Conservation (phyloP, 2,888 invertebrate species). For the Apomyelois bistriatella region DNA sequence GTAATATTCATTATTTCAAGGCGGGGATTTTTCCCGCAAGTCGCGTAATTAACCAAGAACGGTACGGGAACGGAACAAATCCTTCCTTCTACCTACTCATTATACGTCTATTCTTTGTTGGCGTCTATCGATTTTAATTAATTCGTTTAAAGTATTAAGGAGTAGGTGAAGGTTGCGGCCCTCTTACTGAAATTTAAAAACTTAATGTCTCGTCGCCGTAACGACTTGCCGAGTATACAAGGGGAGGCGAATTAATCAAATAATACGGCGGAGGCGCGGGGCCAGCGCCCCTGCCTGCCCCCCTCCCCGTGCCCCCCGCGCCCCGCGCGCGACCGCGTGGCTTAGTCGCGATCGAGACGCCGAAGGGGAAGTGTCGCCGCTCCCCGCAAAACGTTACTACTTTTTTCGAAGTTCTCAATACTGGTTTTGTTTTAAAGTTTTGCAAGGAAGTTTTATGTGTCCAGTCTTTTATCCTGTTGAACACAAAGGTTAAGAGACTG, state of each 20-base stretch:
- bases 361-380: constrained; percentile 70
- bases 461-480: constrained; percentile 56
- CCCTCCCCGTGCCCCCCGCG: constrained; percentile 39
- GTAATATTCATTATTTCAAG: constrained; percentile 72
- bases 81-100: constrained; percentile 70
- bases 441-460: constrained; percentile 69
- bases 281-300: constrained; percentile 40
- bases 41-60: constrained; percentile 68
- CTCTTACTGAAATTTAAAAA: constrained; percentile 76
- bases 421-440: constrained; percentile 76
- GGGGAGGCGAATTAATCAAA: constrained; percentile 81
- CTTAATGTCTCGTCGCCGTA: constrained; percentile 70
- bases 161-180: constrained; percentile 77
- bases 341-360: constrained; percentile 75
- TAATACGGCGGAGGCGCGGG: constrained; percentile 74
- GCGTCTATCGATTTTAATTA: constrained; percentile 69
- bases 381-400: constrained; percentile 64
- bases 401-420: constrained; percentile 76
- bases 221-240: constrained; percentile 77
- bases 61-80: constrained; percentile 47
- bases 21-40: constrained; percentile 59
- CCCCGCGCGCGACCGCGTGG: constrained; percentile 66
- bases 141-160: constrained; percentile 73
- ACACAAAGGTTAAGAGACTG: constrained; percentile 61
- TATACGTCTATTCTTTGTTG: constrained; percentile 72